Evolutionary conservation across 1,140 invertebrate species (phyloP), one percentile per base, ranked within the genome.

Genomic region (Berghia stephanieae): DNA sequence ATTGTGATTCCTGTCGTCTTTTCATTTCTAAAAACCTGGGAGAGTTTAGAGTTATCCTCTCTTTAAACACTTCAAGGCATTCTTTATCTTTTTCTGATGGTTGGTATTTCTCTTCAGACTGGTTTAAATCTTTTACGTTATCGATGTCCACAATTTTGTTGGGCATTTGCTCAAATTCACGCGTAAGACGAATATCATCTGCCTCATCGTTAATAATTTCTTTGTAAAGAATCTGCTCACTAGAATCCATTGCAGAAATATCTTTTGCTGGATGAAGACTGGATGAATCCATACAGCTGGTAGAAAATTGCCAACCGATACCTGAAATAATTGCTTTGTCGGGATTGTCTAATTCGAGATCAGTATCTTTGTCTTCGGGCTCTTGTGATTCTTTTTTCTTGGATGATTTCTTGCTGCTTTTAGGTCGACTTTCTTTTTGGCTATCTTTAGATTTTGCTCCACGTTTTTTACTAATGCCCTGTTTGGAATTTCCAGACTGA

Each of bases 261-360:
- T 80, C 46, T 40, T 38, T 71, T 34, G 85, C 82, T 21, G 79
- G 82, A 27, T 80, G 52, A 10, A 86, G 82, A 75, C 87, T 83
- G 16, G 83, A 83, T 38, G 82, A 83, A 40, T 87, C 86, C 27
- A 81, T 72, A 78, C 84, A 85, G 3, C 79, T 71, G 18, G 87
- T 82, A n/a, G 84, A 84, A 27, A 88, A 69, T 66, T 88, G 87
- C 87, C 86, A 87, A 10, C 86, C 87, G 72, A 87, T 86, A 13
- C 86, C 86, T 43, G 84, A 83, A 27, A 88, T 86, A n/a, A 86
- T 63, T 24, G 84, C 85, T 16, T 83, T 78, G 77, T 85, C 81
- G 3, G 83, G 66, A 66, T 87, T 81, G 34, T n/a, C n/a, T n/a
- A n/a, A n/a, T n/a, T n/a, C n/a, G n/a, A n/a, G n/a, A n/a, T 79